Percentiles rank a stretch among this genome's conserved stretches.
These are phyloP conservation scores for Trematomus bernacchii DNA, from an alignment of 2,797 vertebrate species.

Conservation along the genomic window DNA sequence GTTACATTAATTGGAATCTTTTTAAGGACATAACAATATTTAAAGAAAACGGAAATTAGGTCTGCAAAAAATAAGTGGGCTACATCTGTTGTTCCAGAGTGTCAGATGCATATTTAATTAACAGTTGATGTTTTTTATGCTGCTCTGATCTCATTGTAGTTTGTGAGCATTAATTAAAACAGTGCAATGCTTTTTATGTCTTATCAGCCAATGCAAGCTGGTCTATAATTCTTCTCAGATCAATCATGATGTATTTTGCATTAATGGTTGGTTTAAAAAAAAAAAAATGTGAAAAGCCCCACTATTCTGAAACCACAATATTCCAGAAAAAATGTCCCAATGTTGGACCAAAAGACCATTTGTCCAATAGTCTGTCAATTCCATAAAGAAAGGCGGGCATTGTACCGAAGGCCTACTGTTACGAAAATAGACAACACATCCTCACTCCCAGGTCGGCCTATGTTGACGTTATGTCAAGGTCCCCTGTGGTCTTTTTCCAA, in stretches of 20 bases:
- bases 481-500: no score
- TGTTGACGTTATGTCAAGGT: no score
- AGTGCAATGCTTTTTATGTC: background rate
- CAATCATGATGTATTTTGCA: background rate
- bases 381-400: no score
- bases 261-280: background rate
- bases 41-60: background rate
- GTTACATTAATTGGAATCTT: background rate
- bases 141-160: constrained; percentile 1
- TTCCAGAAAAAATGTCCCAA: no score
- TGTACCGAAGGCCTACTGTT: no score
- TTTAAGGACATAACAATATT: constrained; percentile 1
- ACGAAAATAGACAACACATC: no score
- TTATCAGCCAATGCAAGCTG: background rate
- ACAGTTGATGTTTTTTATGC: background rate
- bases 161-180: constrained; percentile 10
- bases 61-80: background rate
- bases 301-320: no score
- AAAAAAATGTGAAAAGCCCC: no score
- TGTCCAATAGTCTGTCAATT: no score
- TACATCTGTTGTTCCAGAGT: constrained; percentile 4
- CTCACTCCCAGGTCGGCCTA: no score
- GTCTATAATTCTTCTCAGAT: constrained; percentile 5
- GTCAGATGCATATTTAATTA: constrained; percentile 6
- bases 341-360: no score